Evolutionary conservation across 2,113 vertebrate genomes (phyloP).

Genomic region (Protomyctophum bolini): DNA sequence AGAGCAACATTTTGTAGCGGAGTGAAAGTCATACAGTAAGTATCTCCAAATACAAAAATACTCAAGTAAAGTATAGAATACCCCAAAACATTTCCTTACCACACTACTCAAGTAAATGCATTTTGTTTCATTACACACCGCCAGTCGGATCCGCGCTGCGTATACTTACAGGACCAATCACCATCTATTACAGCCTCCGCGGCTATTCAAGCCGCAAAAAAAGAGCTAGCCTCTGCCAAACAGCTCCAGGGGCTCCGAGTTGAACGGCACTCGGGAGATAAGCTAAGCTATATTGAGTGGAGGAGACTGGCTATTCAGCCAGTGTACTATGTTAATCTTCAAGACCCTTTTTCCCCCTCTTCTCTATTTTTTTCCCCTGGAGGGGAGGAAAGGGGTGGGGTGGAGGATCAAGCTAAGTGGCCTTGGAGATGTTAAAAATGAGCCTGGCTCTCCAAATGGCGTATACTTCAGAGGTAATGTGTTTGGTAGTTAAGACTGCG

Average conservation of each 20-base stretch:
- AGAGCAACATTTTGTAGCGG: too few relatives aligned
- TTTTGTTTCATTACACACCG: neutral
- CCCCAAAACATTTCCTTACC: too few relatives aligned
- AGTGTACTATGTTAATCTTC: conserved; percentile 51
- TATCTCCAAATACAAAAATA: too few relatives aligned
- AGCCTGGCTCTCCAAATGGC: conserved; percentile 55
- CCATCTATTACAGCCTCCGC: conserved; percentile 25
- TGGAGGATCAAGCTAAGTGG: conserved; percentile 48
- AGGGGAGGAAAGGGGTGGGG: neutral
- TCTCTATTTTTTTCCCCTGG: too few relatives aligned
- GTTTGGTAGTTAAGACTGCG: conserved; percentile 68
- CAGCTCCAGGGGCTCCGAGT: conserved; percentile 31
- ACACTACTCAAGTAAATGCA: too few relatives aligned
- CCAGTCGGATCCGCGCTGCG: conserved; percentile 15
- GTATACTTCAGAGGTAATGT: conserved; percentile 70
- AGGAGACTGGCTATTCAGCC: conserved; percentile 34
- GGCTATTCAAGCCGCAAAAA: conserved; percentile 25
- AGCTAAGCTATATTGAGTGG: conserved; percentile 47
- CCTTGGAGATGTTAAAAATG: conserved; percentile 58
- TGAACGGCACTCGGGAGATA: conserved; percentile 51
- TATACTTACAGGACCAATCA: conserved; percentile 38
- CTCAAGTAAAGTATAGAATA: too few relatives aligned
- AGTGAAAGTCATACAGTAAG: too few relatives aligned
- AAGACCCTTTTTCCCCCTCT: conserved; percentile 29
- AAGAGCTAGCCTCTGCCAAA: conserved; percentile 23